These are phyloP conservation scores for Temnopleurus reevesii DNA, from an alignment of 53 echinoderm and acorn worm species.

Conservation along the genomic window DNA sequence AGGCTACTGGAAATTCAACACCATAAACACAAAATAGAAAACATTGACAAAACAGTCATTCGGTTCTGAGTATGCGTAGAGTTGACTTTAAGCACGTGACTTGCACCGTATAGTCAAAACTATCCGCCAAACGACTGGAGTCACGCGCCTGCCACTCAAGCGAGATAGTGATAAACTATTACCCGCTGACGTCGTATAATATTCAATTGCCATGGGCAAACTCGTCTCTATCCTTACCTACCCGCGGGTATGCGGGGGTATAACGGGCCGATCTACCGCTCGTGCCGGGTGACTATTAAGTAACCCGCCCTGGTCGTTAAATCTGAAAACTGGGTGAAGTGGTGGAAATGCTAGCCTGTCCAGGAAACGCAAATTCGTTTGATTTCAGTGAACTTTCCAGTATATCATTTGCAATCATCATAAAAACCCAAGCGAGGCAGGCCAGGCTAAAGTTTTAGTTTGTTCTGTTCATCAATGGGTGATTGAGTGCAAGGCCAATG, in stretches of 20 bases:
- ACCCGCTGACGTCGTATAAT: constrained; percentile 4
- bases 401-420: not conserved
- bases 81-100: no score
- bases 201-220: not conserved
- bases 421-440: not conserved
- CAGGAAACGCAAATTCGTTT: constrained; percentile 38
- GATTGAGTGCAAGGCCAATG: no score
- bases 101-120: no score
- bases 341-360: constrained; percentile 1
- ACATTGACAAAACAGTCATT: no score
- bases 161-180: not conserved
- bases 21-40: no score
- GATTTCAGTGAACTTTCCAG: constrained; percentile 12
- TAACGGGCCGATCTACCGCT: not conserved
- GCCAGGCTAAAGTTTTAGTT: not conserved
- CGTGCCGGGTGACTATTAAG: not conserved
- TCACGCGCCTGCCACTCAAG: constrained; percentile 9
- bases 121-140: not conserved
- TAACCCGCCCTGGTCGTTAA: not conserved
- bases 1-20: no score
- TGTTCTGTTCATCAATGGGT: not conserved
- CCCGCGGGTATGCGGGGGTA: not conserved
- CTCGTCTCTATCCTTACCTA: not conserved
- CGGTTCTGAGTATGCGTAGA: no score
- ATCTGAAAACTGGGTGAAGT: constrained; percentile 34